Conservation (phyloP, 2,113 vertebrate genomes). For the Melospiza georgiana region DNA sequence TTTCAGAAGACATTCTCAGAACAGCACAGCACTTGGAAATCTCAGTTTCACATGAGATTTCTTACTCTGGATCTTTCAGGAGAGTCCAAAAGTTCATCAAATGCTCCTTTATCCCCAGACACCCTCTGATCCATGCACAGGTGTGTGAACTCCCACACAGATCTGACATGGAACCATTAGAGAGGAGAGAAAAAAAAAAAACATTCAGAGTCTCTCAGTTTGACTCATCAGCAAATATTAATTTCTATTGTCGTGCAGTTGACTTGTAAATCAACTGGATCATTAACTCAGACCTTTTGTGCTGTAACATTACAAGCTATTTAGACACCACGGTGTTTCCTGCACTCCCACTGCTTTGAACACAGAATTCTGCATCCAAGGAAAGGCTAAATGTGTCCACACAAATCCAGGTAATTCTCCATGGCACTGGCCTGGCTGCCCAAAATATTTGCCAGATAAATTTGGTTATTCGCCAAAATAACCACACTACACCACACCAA, state of each 20-base stretch:
- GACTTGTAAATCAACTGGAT: conserved; percentile 55
- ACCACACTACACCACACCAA: neutral
- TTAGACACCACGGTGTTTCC: neutral
- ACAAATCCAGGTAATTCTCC: neutral
- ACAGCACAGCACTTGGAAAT: neutral
- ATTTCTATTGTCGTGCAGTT: conserved; percentile 34
- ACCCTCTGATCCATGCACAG: neutral
- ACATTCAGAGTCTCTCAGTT: neutral
- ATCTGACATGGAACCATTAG: neutral
- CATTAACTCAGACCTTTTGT: conserved; percentile 58
- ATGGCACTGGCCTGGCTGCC: neutral
- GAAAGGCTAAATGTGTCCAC: neutral
- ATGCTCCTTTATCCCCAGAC: neutral
- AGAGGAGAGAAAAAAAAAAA: neutral
- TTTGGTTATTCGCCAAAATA: neutral
- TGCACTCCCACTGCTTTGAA: neutral
- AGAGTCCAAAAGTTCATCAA: neutral
- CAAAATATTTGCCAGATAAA: too few relatives aligned
- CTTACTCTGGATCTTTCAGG: neutral
- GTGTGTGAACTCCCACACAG: neutral
- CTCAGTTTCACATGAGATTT: neutral
- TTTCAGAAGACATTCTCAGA: neutral
- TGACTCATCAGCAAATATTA: conserved; percentile 54
- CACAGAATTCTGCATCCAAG: neutral
- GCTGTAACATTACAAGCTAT: neutral